Evolutionary conservation across 2,113 vertebrate genomes (phyloP).

Genomic region (Sterrhoptilus dennistouni): DNA sequence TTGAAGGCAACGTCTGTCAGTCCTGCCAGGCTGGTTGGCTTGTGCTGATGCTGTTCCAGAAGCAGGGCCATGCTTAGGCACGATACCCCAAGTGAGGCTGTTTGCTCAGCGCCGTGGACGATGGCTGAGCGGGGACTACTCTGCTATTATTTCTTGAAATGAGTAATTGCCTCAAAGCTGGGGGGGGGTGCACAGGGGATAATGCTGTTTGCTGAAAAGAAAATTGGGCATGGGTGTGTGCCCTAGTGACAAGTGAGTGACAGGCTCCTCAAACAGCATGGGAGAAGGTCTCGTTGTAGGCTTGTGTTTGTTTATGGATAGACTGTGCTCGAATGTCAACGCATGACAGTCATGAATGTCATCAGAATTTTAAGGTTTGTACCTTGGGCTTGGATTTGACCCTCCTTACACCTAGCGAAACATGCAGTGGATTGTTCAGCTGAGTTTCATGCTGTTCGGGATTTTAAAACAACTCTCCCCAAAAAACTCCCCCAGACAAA

Average conservation of each 20-base stretch:
- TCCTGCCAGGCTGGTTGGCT: slow-evolving; percentile 23
- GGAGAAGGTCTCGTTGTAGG: background rate
- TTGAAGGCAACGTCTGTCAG: slow-evolving; percentile 1
- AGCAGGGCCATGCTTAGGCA: slow-evolving; percentile 1
- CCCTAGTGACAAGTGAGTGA: background rate
- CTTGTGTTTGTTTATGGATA: background rate
- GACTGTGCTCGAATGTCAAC: background rate
- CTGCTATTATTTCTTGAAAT: background rate
- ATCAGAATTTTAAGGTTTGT: background rate
- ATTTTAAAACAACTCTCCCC: background rate
- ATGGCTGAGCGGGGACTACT: background rate
- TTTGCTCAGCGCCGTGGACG: background rate
- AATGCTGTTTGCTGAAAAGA: background rate
- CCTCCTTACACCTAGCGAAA: background rate
- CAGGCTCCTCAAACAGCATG: background rate
- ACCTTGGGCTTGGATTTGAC: background rate
- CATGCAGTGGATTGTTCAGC: background rate
- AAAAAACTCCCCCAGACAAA: background rate
- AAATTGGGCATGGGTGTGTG: background rate
- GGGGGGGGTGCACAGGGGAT: background rate
- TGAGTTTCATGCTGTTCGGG: background rate
- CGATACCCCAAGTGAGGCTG: background rate
- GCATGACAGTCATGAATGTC: background rate
- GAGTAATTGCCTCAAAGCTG: background rate
- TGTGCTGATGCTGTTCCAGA: background rate